Conservation (phyloP, 30 jellyfish, hydroid and myxozoan genomes). For the Aurelia aurita complex sp. Pacific region DNA sequence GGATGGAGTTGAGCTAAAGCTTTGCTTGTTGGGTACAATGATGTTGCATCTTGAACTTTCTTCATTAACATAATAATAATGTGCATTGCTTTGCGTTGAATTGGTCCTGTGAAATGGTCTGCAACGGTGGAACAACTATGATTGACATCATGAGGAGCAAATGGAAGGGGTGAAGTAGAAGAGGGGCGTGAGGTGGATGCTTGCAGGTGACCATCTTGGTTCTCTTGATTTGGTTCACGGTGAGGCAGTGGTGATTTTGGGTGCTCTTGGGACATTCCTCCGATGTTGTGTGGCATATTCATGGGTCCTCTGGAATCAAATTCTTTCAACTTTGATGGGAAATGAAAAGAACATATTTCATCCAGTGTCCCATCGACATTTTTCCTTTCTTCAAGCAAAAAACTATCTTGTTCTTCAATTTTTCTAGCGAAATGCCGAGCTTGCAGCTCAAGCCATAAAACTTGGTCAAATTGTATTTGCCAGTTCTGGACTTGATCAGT, state of each 20-base stretch:
- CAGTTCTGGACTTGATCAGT: slow-evolving; percentile 15
- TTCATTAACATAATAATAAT: slow-evolving; percentile 51
- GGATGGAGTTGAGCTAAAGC: slow-evolving; percentile 61
- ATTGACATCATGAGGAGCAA: slow-evolving; percentile 54
- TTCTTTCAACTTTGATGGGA: slow-evolving; percentile 26
- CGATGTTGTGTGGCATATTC: no score
- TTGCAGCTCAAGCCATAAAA: slow-evolving; percentile 86
- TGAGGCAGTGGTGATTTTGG: no score
- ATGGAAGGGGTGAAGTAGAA: slow-evolving; percentile 12
- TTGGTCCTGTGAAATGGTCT: slow-evolving; percentile 54
- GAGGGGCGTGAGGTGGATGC: neutral
- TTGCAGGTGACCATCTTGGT: neutral
- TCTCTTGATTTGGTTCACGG: no score
- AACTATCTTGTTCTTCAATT: slow-evolving; percentile 72
- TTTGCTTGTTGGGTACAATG: slow-evolving; percentile 71
- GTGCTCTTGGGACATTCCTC: no score
- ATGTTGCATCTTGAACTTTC: slow-evolving; percentile 61
- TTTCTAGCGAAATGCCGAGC: slow-evolving; percentile 78
- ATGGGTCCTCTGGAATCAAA: neutral
- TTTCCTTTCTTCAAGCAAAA: slow-evolving; percentile 63
- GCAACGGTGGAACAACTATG: slow-evolving; percentile 29
- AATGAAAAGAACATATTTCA: slow-evolving; percentile 56
- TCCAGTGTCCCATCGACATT: slow-evolving; percentile 52
- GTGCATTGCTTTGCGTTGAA: slow-evolving; percentile 71
- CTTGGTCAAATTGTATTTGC: slow-evolving; percentile 73